Evolutionary conservation across 2,113 vertebrate species (phyloP).

Genomic region (Aythya baeri): DNA sequence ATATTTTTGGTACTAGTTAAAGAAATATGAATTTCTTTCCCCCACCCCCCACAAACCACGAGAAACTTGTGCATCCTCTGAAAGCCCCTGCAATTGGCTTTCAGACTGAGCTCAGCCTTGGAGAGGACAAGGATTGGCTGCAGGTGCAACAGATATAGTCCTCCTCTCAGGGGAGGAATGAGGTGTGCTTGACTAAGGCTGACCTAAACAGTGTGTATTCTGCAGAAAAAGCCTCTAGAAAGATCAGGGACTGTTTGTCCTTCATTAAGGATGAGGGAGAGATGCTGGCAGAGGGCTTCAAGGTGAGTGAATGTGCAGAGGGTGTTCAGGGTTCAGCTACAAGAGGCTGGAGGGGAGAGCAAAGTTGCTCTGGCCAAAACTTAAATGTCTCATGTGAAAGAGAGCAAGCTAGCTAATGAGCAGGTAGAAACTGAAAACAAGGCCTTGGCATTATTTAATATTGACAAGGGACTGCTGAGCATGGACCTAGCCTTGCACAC

Average conservation of each 20-base stretch:
- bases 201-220: not conserved
- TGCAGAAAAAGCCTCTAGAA: not conserved
- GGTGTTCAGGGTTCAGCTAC: accelerated
- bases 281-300: accelerated
- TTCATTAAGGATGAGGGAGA: not conserved
- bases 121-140: not conserved
- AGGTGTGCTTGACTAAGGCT: not conserved
- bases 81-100: not conserved
- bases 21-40: not conserved
- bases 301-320: not conserved
- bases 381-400: not conserved
- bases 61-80: not conserved
- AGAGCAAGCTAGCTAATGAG: not conserved
- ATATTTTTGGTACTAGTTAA: not conserved
- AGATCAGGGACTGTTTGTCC: not conserved
- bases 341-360: not conserved
- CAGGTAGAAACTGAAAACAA: too few species aligned
- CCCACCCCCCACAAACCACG: not conserved
- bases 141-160: not conserved
- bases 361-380: not conserved
- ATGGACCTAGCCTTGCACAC: accelerated
- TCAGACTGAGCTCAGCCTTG: not conserved
- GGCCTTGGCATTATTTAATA: accelerated
- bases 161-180: not conserved
- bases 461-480: not conserved